These are phyloP conservation scores for Aix galericulata DNA, from an alignment of 2,113 vertebrate genomes.

Conservation along the genomic window DNA sequence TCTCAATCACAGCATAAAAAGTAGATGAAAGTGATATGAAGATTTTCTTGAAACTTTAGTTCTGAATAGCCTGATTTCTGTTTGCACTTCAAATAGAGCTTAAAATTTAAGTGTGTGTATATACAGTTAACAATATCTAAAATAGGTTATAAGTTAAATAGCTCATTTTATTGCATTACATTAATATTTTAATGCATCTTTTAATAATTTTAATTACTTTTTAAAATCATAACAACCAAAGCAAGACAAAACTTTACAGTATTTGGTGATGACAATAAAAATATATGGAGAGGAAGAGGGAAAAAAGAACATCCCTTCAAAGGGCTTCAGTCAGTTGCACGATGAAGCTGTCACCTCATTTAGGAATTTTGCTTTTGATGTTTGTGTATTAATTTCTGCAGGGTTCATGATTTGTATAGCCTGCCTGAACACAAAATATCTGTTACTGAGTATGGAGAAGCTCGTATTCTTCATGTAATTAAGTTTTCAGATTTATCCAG, in stretches of 20 bases:
- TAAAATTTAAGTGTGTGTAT: neutral
- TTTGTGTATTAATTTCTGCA: neutral
- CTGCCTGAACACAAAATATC: neutral
- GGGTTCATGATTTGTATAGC: accelerated
- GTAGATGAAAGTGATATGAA: neutral
- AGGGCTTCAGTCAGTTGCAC: neutral
- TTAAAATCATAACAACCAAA: neutral
- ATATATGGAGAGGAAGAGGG: neutral
- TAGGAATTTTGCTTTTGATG: neutral
- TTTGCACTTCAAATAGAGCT: neutral
- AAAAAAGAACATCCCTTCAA: neutral
- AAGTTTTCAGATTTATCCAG: neutral
- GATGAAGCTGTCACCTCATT: neutral
- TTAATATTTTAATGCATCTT: neutral
- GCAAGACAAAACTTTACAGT: neutral
- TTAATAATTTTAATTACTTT: neutral
- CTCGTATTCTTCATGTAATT: neutral
- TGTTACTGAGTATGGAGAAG: neutral
- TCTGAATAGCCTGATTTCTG: neutral
- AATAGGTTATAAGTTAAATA: neutral
- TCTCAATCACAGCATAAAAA: neutral
- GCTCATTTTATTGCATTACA: neutral
- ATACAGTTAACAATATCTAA: neutral
- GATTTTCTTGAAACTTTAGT: neutral
- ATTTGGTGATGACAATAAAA: neutral